Base-by-base conservation (phyloP, 2,797 vertebrate genomes). In the Melanotaenia maccullochi region DNA sequence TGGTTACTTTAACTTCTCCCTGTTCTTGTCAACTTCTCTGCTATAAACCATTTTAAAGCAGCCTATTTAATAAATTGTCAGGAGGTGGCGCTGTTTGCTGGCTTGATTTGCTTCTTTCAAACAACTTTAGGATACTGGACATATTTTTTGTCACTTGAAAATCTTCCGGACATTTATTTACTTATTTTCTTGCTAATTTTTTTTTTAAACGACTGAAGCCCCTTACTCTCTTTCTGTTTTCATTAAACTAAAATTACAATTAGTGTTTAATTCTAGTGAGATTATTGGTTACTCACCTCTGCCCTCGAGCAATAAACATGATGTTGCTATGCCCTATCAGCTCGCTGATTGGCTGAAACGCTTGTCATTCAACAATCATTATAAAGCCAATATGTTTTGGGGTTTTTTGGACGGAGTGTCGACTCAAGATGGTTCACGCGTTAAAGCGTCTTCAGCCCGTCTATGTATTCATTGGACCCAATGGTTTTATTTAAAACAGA, bases 311-410 rank as follows among this genome's bases (percentile, higher is more conserved):
- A 95, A 95, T 94, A 40, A 75, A 20, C 68, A 42, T 24, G 25
- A 67, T 93, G 94, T 95, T 94, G 94, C 94, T 93, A 94, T 93
- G 93, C 88, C 44, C 7, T 8, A 60, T 76, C 81, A 8, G 36
- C 38, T 49, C 25, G 12, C 65, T 87, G 88, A 92, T 94, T 94
- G 91, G 93, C 61, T 79, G 67, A 71, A 12, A 7, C 16, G 5
- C n/a, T 57, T 90, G 93, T 89, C 94, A 88, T 1, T 93, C 28
- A 82, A 60, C 33, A 42, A 40, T 30, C 70, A 57, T 44, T 22
- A 25, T 68, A 73, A 59, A 20, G 40, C 58, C 65, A 56, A 65
- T 60, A 77, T 65, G 52, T 65, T 66, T 75, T 70, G 28, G 28
- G 28, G 0, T 30, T 30, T 30, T 30, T 30, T 30, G 28, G 28